A percentile compares a stretch with the other conserved stretches of the same genome.
phyloP scores from a whole-genome alignment of 2,113 vertebrate species.

The Nibea albiflora region DNA sequence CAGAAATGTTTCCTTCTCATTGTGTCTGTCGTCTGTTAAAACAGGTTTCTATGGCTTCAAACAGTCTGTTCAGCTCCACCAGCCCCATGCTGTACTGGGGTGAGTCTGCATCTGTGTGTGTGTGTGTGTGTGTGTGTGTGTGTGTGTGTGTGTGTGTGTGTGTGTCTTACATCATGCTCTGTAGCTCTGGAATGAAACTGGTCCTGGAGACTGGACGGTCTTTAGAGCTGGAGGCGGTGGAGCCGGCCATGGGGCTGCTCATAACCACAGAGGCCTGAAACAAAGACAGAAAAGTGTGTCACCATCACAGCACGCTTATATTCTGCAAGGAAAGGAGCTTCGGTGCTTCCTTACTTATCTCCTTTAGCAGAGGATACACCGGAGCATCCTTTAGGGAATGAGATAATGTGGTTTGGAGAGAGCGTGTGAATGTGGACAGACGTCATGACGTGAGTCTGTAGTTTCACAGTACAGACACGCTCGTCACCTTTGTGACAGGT shows the following conservation, averaged over 20 bases:
- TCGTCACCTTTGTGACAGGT: no score
- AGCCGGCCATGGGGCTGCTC: slow-evolving; percentile 86
- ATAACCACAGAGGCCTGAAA: slow-evolving; percentile 64
- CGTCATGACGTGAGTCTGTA: no score
- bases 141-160: slow-evolving; percentile 36
- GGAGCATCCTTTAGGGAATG: no score
- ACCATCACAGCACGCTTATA: neutral
- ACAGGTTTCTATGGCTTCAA: slow-evolving; percentile 77
- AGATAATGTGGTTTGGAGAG: no score
- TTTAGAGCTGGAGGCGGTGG: slow-evolving; percentile 82
- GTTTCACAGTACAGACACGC: no score
- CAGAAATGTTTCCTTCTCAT: no score
- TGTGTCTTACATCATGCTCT: slow-evolving; percentile 93
- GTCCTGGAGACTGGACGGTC: slow-evolving; percentile 84
- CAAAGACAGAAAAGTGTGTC: neutral
- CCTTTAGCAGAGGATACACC: no score
- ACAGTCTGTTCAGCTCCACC: slow-evolving; percentile 76
- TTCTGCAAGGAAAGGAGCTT: neutral
- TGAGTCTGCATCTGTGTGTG: slow-evolving; percentile 44
- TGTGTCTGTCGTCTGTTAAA: slow-evolving; percentile 9
- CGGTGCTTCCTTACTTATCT: no score
- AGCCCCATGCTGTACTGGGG: slow-evolving; percentile 69
- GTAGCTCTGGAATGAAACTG: slow-evolving; percentile 91
- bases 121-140: slow-evolving; percentile 17
- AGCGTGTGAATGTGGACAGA: no score